phyloP scores from a whole-genome alignment of 1,140 invertebrate genomes.

The Drosophila mojavensis region DNA sequence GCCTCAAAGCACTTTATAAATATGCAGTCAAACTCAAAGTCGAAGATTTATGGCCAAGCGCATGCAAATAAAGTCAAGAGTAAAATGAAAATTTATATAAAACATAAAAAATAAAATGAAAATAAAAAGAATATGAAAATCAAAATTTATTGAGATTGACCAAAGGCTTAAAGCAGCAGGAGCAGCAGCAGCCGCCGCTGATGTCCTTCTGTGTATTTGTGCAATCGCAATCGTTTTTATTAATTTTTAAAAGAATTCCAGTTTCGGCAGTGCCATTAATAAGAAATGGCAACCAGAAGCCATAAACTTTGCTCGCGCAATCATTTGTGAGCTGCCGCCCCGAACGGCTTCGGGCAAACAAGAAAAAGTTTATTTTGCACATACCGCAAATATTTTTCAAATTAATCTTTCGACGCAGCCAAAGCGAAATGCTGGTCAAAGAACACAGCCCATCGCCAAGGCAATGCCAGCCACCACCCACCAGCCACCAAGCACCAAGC shows the following conservation, averaged over 20 bases:
- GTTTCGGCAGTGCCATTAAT: conserved; percentile 59
- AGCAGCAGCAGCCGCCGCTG: too few species aligned
- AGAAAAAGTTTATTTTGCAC: conserved; percentile 38
- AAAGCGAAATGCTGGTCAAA: conserved; percentile 16
- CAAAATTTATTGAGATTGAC: conserved; percentile 12
- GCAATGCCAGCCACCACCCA: conserved; percentile 13
- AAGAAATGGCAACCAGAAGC: conserved; percentile 54
- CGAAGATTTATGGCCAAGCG: conserved; percentile 67
- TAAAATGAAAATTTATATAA: conserved; percentile 10
- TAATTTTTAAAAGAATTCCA: conserved; percentile 69
- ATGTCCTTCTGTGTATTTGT: conserved; percentile 32
- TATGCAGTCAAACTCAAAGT: conserved; percentile 55
- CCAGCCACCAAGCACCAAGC: not conserved
- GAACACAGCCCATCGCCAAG: conserved; percentile 1
- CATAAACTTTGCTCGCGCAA: conserved; percentile 34
- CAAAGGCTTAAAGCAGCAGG: conserved; percentile 34
- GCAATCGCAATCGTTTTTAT: conserved; percentile 64
- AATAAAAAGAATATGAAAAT: conserved; percentile 14
- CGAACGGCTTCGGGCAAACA: conserved; percentile 34
- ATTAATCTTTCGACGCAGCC: conserved; percentile 38
- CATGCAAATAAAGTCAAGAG: conserved; percentile 48
- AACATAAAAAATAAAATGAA: conserved; percentile 15
- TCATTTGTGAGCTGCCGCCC: conserved; percentile 31
- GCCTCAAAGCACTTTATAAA: conserved; percentile 9
- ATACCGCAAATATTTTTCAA: conserved; percentile 51